Percentiles rank a stretch among this genome's conserved stretches.
Conservation (phyloP, 2,888 invertebrate genomes). For the Eledona agricola region DNA sequence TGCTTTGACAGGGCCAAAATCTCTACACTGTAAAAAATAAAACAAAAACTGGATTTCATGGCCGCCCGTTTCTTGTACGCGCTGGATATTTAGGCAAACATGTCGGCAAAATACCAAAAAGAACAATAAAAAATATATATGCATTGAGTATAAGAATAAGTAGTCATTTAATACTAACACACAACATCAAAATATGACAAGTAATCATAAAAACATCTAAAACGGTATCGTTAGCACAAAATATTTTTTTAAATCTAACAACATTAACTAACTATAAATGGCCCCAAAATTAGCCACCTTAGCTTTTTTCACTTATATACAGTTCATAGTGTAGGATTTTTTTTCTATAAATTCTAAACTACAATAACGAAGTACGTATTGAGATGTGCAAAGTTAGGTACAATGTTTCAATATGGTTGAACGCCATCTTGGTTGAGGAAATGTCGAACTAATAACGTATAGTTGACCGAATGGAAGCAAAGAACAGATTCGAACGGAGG, state of each 20-base stretch:
- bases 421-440: too few relatives aligned
- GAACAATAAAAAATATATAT: too few relatives aligned
- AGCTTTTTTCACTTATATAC: slow-evolving; percentile 34
- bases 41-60: too few relatives aligned
- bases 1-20: too few relatives aligned
- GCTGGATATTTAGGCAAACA: too few relatives aligned
- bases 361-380: slow-evolving; percentile 21
- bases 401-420: slow-evolving; percentile 17
- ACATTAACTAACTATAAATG: slow-evolving; percentile 32
- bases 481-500: slow-evolving; percentile 1
- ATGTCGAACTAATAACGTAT: too few relatives aligned
- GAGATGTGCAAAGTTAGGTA: slow-evolving; percentile 21
- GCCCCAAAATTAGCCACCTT: slow-evolving; percentile 38
- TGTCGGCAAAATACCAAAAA: too few relatives aligned
- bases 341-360: slow-evolving; percentile 26
- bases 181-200: slow-evolving; percentile 29
- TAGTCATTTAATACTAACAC: slow-evolving; percentile 15
- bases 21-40: too few relatives aligned
- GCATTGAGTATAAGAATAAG: too few relatives aligned
- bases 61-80: too few relatives aligned
- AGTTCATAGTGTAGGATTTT: slow-evolving; percentile 22
- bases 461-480: too few relatives aligned
- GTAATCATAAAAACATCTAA: slow-evolving; percentile 24
- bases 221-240: slow-evolving; percentile 28
- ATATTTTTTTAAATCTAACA: slow-evolving; percentile 25